These are phyloP conservation scores for Pediacus dermestoides DNA, from an alignment of 2,888 invertebrate genomes.

Conservation along the genomic window DNA sequence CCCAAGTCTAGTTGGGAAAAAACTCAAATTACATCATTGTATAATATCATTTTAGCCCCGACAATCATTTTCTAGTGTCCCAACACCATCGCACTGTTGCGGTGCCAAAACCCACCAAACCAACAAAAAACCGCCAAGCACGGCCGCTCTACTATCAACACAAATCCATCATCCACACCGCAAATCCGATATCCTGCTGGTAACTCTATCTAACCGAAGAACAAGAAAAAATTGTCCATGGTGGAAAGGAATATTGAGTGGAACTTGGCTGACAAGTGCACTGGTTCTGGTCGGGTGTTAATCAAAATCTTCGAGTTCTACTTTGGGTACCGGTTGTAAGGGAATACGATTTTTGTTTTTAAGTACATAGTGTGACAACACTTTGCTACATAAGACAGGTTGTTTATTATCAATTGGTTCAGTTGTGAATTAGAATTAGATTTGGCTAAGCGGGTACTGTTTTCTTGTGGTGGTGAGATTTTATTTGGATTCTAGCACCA, in stretches of 20 bases:
- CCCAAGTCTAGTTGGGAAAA: conserved; percentile 23
- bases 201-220: conserved; percentile 42
- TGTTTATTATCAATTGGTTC: too few relatives aligned
- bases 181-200: conserved; percentile 44
- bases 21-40: conserved; percentile 21
- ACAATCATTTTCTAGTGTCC: too few relatives aligned
- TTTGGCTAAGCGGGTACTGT: conserved; percentile 56
- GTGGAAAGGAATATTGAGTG: conserved; percentile 44
- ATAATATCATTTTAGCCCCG: too few relatives aligned
- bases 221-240: conserved; percentile 28
- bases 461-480: conserved; percentile 66
- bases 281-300: background rate
- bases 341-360: conserved; percentile 49
- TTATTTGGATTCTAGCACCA: conserved; percentile 62
- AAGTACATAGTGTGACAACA: conserved; percentile 48
- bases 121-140: conserved; percentile 13
- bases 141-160: conserved; percentile 23
- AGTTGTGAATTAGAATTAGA: conserved; percentile 15
- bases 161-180: conserved; percentile 33
- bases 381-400: conserved; percentile 47
- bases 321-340: conserved; percentile 43
- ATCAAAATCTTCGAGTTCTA: conserved; percentile 46
- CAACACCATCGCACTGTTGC: conserved; percentile 22
- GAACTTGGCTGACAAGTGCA: conserved; percentile 12
- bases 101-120: conserved; percentile 16